Percentiles rank a stretch among this genome's conserved stretches.
Conservation (phyloP, 2,888 invertebrate genomes). For the Hoplodrina blanda region DNA sequence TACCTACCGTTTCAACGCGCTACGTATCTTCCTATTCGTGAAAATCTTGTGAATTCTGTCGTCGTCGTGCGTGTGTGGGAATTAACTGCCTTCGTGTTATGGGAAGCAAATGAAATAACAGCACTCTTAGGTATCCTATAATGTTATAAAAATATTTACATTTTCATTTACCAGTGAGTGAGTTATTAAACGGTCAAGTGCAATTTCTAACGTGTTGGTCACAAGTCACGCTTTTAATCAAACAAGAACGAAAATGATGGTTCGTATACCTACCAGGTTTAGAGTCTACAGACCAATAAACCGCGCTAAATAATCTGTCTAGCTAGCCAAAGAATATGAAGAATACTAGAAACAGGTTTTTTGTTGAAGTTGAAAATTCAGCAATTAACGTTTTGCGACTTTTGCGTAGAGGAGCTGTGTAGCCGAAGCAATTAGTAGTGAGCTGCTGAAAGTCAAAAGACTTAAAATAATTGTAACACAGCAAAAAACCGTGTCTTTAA, state of each 20-base stretch:
- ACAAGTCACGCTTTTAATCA: neutral
- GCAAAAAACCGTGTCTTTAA: too few relatives aligned
- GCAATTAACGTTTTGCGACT: too few relatives aligned
- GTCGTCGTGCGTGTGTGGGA: neutral
- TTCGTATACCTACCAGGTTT: neutral
- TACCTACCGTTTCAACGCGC: too few relatives aligned
- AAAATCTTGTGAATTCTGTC: neutral
- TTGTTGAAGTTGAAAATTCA: too few relatives aligned
- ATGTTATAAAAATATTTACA: constrained; percentile 12
- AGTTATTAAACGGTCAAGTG: too few relatives aligned
- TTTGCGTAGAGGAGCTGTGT: too few relatives aligned
- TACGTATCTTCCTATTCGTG: neutral
- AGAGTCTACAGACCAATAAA: neutral
- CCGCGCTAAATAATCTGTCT: neutral
- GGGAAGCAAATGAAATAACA: constrained; percentile 14
- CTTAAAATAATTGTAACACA: too few relatives aligned
- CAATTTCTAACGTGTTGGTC: neutral
- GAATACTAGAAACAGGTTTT: too few relatives aligned
- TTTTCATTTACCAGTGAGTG: neutral
- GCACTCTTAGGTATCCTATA: neutral
- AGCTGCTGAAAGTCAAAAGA: too few relatives aligned
- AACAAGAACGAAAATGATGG: neutral
- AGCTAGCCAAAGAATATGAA: neutral
- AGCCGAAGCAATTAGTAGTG: too few relatives aligned
- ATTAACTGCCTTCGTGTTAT: neutral